Base-by-base conservation (phyloP, 2,797 vertebrate species). In the Propithecus deckenii region DNA sequence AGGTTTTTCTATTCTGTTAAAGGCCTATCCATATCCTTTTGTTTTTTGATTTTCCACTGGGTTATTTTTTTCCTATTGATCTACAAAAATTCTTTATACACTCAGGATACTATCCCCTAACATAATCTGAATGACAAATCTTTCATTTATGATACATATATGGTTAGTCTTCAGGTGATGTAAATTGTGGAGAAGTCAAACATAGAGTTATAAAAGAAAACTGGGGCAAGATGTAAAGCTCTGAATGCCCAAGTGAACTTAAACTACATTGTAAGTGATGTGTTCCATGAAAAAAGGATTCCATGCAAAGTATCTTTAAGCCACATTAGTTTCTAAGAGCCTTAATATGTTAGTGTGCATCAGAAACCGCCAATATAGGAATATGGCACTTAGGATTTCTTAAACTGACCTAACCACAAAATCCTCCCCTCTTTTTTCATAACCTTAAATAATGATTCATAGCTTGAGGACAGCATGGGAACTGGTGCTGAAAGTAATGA, bases 1-100 rank as follows among this genome's bases (percentile, higher is more conserved):
- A 79, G 13, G 22, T 46, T 81, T 81, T 92, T 97, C 41, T 90
- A 46, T 89, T 92, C 9, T 84, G 55, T 71, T 14, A 94, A 74
- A 2, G 48, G 7, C 22, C 80, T 76, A 25, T 89, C 69, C 17
- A 65, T 43, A 65, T 28, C 18, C 43, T 91, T 84, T 74, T 83
- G 38, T 30, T 84, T 71, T 69, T 57, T 81, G 52, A 11, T 80
- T 96, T 96, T 75, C 48, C 48, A 55, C 0, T 35, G 23, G 35
- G 9, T 67, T 88, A 11, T 67, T 22, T 97, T 86, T 89, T 89
- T 41, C 52, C 25, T 89, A 89, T 0, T 59, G n/a, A 52, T 79
- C 9, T 65, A 85, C 63, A 65, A 80, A 79, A 84, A 14, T 75
- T 52, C 15, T 72, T 91, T 87, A 84, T 74, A 63, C 69, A 90